These are phyloP conservation scores for Sinohyriopsis cumingii DNA, from an alignment of 2,888 invertebrate genomes.

Conservation along the genomic window DNA sequence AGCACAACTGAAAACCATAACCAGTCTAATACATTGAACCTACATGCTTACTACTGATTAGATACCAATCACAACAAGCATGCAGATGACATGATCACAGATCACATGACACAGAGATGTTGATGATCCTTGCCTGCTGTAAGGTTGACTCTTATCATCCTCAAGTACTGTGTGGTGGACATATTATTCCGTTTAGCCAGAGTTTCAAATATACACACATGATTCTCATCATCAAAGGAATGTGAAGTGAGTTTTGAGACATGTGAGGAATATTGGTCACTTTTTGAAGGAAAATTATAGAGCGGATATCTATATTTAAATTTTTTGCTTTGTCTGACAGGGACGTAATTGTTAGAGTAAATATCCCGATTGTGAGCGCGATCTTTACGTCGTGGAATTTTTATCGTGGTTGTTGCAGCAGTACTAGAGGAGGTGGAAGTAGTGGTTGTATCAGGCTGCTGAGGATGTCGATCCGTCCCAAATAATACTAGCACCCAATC, in stretches of 20 bases:
- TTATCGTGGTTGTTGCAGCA: slow-evolving; percentile 29
- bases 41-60: neutral
- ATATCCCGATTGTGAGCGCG: slow-evolving; percentile 1
- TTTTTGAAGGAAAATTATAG: neutral
- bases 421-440: slow-evolving; percentile 46
- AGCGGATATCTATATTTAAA: neutral
- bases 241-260: neutral
- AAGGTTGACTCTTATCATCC: slow-evolving; percentile 61
- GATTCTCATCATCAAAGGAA: slow-evolving; percentile 22
- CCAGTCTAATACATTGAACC: neutral
- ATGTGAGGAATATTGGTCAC: slow-evolving; percentile 9
- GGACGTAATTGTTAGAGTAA: neutral
- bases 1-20: neutral
- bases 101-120: slow-evolving; percentile 22
- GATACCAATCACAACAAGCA: slow-evolving; percentile 25
- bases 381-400: slow-evolving; percentile 24
- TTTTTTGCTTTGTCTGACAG: neutral
- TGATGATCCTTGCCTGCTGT: slow-evolving; percentile 59
- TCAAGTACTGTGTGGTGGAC: slow-evolving; percentile 58
- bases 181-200: slow-evolving; percentile 65
- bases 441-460: slow-evolving; percentile 44
- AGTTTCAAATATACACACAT: slow-evolving; percentile 66
- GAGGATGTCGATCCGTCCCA: slow-evolving; percentile 79
- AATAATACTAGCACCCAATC: slow-evolving; percentile 95
- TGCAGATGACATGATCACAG: slow-evolving; percentile 31